Evolutionary conservation across 2,797 vertebrate genomes (phyloP).

Genomic region (Mus minutoides): DNA sequence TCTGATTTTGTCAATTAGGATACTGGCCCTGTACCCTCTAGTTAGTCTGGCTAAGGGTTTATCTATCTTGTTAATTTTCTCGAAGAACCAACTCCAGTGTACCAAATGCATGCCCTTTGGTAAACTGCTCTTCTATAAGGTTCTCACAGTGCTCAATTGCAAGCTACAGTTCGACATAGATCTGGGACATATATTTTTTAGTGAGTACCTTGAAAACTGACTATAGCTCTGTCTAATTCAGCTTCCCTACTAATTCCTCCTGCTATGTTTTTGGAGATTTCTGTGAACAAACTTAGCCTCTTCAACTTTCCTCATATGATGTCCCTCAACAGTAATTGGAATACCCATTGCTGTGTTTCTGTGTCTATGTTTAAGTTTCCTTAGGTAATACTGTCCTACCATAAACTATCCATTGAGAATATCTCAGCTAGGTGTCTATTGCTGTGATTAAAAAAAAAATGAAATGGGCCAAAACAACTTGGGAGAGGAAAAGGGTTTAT

Average conservation of each 20-base stretch:
- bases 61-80: too few relatives aligned
- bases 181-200: background rate
- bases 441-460: background rate
- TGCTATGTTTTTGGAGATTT: background rate
- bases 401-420: background rate
- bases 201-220: background rate
- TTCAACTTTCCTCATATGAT: background rate
- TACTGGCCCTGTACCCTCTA: too few relatives aligned
- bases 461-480: background rate
- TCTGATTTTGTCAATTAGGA: too few relatives aligned
- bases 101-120: rapidly evolving
- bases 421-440: background rate
- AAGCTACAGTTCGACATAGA: background rate
- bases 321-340: background rate
- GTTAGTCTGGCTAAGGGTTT: too few relatives aligned
- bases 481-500: background rate
- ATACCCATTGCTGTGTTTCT: background rate
- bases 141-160: background rate
- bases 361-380: background rate
- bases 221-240: background rate
- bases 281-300: background rate
- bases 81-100: background rate
- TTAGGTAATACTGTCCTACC: background rate
- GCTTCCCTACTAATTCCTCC: background rate
- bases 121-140: rapidly evolving